These are phyloP conservation scores for Leucophenga maculata DNA, from an alignment of 2,888 invertebrate genomes.

Conservation along the genomic window DNA sequence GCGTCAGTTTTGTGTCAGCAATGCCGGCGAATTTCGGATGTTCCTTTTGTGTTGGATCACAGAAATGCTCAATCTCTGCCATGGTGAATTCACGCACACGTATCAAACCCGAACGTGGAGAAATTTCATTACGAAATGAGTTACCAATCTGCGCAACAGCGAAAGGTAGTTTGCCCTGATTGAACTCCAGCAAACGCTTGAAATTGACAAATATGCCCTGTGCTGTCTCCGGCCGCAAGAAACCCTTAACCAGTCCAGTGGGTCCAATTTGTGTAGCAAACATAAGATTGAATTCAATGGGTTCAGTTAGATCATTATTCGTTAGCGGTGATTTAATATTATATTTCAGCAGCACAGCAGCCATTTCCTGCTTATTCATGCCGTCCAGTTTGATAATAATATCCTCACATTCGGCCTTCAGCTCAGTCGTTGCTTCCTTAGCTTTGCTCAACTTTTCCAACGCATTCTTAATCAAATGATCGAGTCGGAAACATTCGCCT, in stretches of 20 bases:
- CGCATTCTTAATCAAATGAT: slow-evolving; percentile 96
- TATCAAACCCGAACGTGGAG: slow-evolving; percentile 95
- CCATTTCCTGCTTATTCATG: slow-evolving; percentile 92
- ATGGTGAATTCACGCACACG: slow-evolving; percentile 98
- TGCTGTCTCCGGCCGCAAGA: slow-evolving; percentile 97
- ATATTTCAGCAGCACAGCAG: slow-evolving; percentile 85
- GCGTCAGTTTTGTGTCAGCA: slow-evolving; percentile 81
- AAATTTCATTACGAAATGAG: slow-evolving; percentile 99
- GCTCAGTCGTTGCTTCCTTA: slow-evolving; percentile 83
- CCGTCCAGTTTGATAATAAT: slow-evolving; percentile 81
- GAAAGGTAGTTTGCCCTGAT: slow-evolving; percentile 95
- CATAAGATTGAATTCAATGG: slow-evolving; percentile 99
- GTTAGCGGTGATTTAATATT: slow-evolving; percentile 96
- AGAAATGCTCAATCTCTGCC: slow-evolving; percentile 99
- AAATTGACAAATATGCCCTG: slow-evolving; percentile 99
- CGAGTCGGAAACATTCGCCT: slow-evolving; percentile 97
- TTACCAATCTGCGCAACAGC: slow-evolving; percentile 99
- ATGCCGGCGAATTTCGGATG: slow-evolving; percentile 92
- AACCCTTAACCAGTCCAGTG: slow-evolving; percentile 93
- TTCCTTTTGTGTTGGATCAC: slow-evolving; percentile 89
- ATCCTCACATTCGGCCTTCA: slow-evolving; percentile 70
- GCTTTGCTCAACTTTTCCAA: slow-evolving; percentile 89
- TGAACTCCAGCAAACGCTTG: slow-evolving; percentile 96
- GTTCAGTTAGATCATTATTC: slow-evolving; percentile 94
- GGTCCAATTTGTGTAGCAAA: slow-evolving; percentile 98